Evolutionary conservation across 2,797 vertebrate species (phyloP).

Genomic region (Tinamus major): DNA sequence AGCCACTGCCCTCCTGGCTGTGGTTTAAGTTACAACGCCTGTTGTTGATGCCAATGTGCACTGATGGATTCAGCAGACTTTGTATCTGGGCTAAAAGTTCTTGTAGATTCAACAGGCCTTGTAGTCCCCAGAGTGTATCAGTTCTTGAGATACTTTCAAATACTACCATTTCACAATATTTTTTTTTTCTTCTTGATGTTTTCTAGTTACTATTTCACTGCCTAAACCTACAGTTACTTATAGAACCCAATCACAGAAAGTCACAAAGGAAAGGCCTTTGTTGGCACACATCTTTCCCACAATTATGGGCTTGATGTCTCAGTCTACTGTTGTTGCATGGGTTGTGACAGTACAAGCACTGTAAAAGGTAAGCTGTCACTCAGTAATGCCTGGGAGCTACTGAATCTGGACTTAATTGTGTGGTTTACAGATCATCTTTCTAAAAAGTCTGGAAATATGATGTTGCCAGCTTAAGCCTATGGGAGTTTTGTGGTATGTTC

Average conservation of each 20-base stretch:
- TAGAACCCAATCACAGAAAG: not conserved
- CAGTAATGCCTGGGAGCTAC: not conserved
- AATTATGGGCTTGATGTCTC: not conserved
- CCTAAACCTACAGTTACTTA: not conserved
- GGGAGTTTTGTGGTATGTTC: not conserved
- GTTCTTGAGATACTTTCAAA: not conserved
- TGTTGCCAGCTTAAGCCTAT: not conserved
- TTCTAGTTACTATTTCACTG: not conserved
- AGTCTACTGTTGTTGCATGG: accelerated
- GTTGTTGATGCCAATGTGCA: not conserved
- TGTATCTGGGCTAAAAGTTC: not conserved
- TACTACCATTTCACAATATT: accelerated
- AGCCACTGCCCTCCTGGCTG: not conserved
- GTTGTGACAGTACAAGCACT: not conserved
- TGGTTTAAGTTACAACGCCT: not conserved
- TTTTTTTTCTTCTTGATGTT: not conserved
- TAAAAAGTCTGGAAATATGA: not conserved
- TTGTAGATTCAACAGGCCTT: not conserved
- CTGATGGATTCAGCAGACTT: not conserved
- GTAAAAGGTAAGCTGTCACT: not conserved
- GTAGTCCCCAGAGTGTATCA: accelerated
- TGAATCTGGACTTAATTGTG: not conserved
- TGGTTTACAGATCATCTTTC: not conserved
- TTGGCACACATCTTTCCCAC: not conserved
- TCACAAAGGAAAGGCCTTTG: not conserved